A percentile compares a stretch with the other conserved stretches of the same genome.
Evolutionary conservation across 2,113 vertebrate species (phyloP).

Genomic region (Zosterops japonicus): DNA sequence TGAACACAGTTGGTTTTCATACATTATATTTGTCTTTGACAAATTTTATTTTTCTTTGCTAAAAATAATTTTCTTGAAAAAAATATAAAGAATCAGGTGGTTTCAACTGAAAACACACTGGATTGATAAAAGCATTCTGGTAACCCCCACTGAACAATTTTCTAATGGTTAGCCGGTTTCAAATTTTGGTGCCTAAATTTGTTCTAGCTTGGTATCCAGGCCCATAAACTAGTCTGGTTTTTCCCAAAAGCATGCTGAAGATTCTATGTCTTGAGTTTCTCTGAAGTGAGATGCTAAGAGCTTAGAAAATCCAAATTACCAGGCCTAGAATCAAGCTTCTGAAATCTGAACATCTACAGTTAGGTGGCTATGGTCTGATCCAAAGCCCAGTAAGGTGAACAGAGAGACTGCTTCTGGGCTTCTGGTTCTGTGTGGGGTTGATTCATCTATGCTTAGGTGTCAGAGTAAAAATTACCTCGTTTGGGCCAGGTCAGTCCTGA

Average conservation of each 20-base stretch:
- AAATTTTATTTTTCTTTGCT: not conserved
- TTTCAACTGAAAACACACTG: not conserved
- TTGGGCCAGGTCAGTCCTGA: not conserved
- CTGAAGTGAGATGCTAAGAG: not conserved
- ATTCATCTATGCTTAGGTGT: not conserved
- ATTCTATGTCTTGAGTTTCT: not conserved
- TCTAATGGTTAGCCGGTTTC: not conserved
- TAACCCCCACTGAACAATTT: not conserved
- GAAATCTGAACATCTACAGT: not conserved
- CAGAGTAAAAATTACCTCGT: not conserved
- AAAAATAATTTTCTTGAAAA: not conserved
- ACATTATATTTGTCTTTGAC: not conserved
- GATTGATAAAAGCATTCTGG: not conserved
- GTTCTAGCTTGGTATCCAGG: not conserved
- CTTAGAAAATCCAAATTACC: not conserved
- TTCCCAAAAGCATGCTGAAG: not conserved
- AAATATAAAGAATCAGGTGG: rapidly evolving
- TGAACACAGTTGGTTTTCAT: not conserved
- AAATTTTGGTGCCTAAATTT: not conserved
- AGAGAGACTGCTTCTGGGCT: not conserved
- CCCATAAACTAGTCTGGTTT: not conserved
- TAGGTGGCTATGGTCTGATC: not conserved
- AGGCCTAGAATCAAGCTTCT: not conserved
- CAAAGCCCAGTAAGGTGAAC: not conserved
- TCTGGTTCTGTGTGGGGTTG: not conserved